Base-by-base conservation (phyloP, 2,888 invertebrate species). In the Griposia aprilina region DNA sequence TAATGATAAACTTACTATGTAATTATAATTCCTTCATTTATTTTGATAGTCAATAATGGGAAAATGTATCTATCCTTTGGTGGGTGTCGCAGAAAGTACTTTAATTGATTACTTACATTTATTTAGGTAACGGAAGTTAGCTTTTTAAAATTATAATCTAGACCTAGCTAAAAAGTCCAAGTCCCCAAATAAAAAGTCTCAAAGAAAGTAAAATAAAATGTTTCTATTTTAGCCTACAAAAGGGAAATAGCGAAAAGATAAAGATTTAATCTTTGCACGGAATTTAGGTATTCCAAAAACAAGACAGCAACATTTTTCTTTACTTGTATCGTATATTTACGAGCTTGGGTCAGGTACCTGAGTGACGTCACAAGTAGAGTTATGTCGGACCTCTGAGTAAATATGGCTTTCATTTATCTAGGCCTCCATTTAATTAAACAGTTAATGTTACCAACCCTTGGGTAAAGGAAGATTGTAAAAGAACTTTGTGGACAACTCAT, bases 361-460 rank as follows among this genome's bases (percentile, higher is more conserved):
- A 30, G 20, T 78, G 66, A 78, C 62, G 77, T 74, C 71, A 52
- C 55, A 13, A 65, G 57, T 71, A 52, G 75, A 79, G 83, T 77
- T 76, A 84, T 78, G 67, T 77, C 52, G 70, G 80, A 26, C 55
- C 75, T 73, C 66, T 74, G 70, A 69, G 68, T 84, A 80, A 86
- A 79, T 77, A 77, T 82, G 74, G 74, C 77, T 74, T 85, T 74
- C 67, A 81, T 87, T 87, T 85, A 81, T 81, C 62, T 76, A 78
- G 68, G 80, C 76, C 70, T 85, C 80, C 73, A 86, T 81, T 83
- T 86, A 81, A 86, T 86, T 80, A 83, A 81, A 76, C 65, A 79
- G 50, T 73, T 74, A 83, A 74, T 76, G 59, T 68, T 76, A 79
- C 83, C 74, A 81, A 78, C 48, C 74, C 50, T 62, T 30, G 20